Conservation (phyloP, 2,888 invertebrate genomes). For the Dasypogon diadema region DNA sequence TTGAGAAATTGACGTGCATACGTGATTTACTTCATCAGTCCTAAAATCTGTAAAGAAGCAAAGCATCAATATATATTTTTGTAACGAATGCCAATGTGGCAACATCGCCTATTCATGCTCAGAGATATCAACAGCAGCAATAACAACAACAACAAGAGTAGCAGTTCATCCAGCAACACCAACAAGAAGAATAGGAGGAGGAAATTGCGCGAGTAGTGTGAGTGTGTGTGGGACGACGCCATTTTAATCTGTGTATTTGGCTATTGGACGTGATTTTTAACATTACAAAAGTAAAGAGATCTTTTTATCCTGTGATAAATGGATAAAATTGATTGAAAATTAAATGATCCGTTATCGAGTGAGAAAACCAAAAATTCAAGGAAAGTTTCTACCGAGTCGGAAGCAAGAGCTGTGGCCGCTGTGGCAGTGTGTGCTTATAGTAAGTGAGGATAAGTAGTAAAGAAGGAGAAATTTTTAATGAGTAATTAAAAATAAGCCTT, state of each 20-base stretch:
- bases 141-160: conserved; percentile 3
- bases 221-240: conserved; percentile 25
- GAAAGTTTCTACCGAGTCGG: neutral
- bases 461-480: conserved; percentile 19
- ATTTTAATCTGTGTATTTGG: conserved; percentile 34
- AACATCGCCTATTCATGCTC: conserved; percentile 36
- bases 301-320: conserved; percentile 21
- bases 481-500: conserved; percentile 35
- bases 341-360: neutral
- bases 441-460: neutral
- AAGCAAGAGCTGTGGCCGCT: neutral
- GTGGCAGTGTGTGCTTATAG: neutral
- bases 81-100: conserved; percentile 39
- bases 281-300: neutral
- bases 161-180: conserved; percentile 31
- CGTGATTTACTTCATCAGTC: neutral
- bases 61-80: neutral
- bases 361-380: conserved; percentile 14
- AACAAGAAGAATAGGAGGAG: conserved; percentile 42
- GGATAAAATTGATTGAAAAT: neutral
- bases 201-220: conserved; percentile 21
- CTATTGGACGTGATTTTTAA: conserved; percentile 34
- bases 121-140: conserved; percentile 6
- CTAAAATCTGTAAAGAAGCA: neutral
- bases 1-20: neutral